A percentile compares a stretch with the other conserved stretches of the same genome.
These are phyloP conservation scores for Uropsilus gracilis DNA, from an alignment of 2,113 vertebrate genomes.

Conservation along the genomic window DNA sequence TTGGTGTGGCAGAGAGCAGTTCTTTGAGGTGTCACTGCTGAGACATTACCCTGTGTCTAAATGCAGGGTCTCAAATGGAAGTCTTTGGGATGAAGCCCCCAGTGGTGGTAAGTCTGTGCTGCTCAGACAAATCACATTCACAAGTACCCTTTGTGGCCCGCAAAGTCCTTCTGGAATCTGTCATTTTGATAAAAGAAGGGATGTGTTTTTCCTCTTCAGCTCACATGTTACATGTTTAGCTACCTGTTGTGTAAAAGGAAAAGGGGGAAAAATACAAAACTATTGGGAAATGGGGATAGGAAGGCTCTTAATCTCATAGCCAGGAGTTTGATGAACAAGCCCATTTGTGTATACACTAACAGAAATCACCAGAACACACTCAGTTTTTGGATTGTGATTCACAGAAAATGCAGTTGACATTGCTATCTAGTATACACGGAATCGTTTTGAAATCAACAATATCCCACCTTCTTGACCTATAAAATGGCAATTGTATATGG, in stretches of 20 bases:
- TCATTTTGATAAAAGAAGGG: too few relatives aligned
- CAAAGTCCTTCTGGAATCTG: slow-evolving; percentile 32
- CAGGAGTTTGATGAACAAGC: background rate
- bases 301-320: background rate
- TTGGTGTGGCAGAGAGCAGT: background rate
- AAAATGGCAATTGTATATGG: background rate
- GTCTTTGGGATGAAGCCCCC: background rate
- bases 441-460: background rate
- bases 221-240: slow-evolving; percentile 50
- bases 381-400: slow-evolving; percentile 4
- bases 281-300: background rate
- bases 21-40: background rate
- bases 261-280: too few relatives aligned
- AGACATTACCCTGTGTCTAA: background rate
- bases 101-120: background rate
- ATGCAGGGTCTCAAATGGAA: background rate
- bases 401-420: slow-evolving; percentile 2
- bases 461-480: background rate
- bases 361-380: slow-evolving; percentile 32
- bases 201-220: slow-evolving; percentile 56
- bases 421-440: background rate
- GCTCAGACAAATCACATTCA: background rate
- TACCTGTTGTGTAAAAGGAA: slow-evolving; percentile 10
- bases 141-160: background rate
- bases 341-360: background rate